These are phyloP conservation scores for Julus scanicus DNA, from an alignment of 2,888 invertebrate genomes.

Conservation along the genomic window DNA sequence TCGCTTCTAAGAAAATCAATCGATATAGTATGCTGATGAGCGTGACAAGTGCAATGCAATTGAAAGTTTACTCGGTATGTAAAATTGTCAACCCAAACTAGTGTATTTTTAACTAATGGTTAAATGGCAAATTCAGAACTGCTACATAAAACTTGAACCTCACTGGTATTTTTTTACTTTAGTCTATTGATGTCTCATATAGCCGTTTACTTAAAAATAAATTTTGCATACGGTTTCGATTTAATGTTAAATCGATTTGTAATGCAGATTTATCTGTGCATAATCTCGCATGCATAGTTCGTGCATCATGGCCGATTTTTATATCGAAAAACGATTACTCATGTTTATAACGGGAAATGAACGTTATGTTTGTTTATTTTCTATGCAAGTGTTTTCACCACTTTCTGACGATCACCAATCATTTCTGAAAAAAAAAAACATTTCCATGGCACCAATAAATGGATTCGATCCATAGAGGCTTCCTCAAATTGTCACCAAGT, in stretches of 20 bases:
- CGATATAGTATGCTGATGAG: background rate
- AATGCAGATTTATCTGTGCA: background rate
- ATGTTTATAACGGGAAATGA: background rate
- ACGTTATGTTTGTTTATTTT: background rate
- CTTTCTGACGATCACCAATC: slow-evolving; percentile 1
- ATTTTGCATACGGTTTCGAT: background rate
- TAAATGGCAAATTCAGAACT: background rate
- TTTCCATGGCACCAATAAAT: background rate
- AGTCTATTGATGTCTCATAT: background rate
- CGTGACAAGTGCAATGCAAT: background rate
- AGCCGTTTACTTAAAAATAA: background rate
- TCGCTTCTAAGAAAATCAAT: background rate
- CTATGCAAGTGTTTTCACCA: background rate
- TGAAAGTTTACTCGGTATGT: background rate
- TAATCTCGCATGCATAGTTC: background rate
- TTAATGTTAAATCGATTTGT: background rate
- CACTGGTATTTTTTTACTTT: background rate
- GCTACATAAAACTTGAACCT: background rate
- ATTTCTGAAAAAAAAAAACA: background rate
- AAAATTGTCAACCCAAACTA: background rate
- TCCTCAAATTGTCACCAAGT: slow-evolving; percentile 32
- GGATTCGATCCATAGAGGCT: slow-evolving; percentile 1
- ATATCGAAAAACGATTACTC: slow-evolving; percentile 30
- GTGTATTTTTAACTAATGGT: background rate
- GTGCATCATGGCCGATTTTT: background rate